phyloP scores from a whole-genome alignment of 2,888 invertebrate genomes.

The Amblyteles armatorius region DNA sequence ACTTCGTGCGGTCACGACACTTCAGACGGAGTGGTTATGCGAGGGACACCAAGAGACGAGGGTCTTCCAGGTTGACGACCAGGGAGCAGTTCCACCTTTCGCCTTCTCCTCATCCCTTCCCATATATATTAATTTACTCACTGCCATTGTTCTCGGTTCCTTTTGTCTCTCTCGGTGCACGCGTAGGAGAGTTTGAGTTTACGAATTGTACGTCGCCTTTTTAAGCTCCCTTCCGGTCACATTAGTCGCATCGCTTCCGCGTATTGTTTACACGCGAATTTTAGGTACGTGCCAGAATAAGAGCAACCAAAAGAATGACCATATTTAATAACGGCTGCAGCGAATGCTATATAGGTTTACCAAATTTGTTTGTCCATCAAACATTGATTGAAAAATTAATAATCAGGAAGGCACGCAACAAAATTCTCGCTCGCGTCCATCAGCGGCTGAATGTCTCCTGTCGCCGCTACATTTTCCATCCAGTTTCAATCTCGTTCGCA shows the following conservation, averaged over 20 bases:
- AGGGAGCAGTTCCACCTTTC: background rate
- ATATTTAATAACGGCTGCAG: background rate
- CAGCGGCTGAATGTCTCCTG: background rate
- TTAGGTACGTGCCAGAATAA: background rate
- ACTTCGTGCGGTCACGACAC: conserved; percentile 5
- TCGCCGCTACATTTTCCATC: background rate
- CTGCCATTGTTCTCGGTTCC: conserved; percentile 8
- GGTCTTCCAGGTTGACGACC: conserved; percentile 6
- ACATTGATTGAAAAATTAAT: conserved; percentile 4
- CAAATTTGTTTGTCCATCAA: background rate
- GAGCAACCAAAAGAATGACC: background rate
- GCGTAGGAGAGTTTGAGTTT: background rate
- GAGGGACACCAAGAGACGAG: background rate
- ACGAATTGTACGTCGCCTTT: background rate
- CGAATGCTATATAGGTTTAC: background rate
- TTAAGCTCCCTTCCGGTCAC: background rate
- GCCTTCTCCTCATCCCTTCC: background rate
- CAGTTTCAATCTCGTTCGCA: background rate
- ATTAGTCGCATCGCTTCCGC: background rate
- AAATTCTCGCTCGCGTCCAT: background rate
- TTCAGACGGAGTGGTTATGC: conserved; percentile 11
- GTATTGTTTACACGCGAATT: background rate
- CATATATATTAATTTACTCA: conserved; percentile 6
- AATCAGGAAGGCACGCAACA: background rate
- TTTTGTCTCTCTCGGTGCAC: conserved; percentile 8